A percentile compares a stretch with the other conserved stretches of the same genome.
These are phyloP conservation scores for Nasonia longicornis DNA, from an alignment of 1,140 invertebrate species.

Conservation along the genomic window DNA sequence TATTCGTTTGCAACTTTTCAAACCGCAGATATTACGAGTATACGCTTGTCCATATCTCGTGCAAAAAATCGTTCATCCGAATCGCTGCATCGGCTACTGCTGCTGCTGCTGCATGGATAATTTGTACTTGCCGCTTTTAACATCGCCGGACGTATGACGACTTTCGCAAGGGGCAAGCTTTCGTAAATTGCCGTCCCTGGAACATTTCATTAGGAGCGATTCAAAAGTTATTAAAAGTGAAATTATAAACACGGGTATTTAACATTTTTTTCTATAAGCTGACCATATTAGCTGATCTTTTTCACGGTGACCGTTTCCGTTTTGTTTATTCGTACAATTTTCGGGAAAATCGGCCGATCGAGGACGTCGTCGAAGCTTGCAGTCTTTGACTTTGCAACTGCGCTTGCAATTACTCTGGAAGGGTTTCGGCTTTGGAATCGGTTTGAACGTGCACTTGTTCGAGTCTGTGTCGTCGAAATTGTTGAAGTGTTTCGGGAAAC, in stretches of 20 bases:
- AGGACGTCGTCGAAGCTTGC: not conserved
- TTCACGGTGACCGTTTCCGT: not conserved
- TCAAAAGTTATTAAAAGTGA: too few species aligned
- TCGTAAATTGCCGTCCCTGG: not conserved
- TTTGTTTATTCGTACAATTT: not conserved
- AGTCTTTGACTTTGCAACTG: not conserved
- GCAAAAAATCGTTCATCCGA: too few species aligned
- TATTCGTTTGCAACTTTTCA: too few species aligned
- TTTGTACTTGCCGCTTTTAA: not conserved
- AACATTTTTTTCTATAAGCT: too few species aligned
- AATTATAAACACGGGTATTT: too few species aligned
- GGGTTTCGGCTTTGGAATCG: slow-evolving; percentile 21
- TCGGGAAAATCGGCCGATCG: too few species aligned
- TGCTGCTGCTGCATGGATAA: too few species aligned
- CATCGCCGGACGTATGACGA: not conserved
- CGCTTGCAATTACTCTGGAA: not conserved
- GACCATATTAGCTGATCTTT: not conserved
- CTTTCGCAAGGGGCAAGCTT: not conserved
- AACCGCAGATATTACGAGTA: too few species aligned
- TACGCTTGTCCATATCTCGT: too few species aligned
- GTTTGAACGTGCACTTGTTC: slow-evolving; percentile 32
- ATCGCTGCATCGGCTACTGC: not conserved
- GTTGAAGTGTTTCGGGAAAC: slow-evolving; percentile 44
- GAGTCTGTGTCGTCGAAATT: slow-evolving; percentile 41
- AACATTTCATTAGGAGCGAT: not conserved